Evolutionary conservation across 2,888 invertebrate species (phyloP).

Genomic region (Adelognathus sp.): DNA sequence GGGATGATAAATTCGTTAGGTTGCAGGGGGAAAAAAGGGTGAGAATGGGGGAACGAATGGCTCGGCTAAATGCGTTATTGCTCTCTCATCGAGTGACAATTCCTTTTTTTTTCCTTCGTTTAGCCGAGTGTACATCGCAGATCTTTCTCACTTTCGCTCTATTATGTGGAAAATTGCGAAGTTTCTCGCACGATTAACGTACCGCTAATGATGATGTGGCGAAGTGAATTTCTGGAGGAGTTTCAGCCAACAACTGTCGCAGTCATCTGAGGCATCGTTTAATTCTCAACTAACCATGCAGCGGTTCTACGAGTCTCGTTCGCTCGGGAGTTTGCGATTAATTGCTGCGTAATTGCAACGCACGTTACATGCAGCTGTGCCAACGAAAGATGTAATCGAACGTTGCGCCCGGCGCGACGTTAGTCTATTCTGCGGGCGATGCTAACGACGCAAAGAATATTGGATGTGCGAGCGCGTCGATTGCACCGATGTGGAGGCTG

Average conservation of each 20-base stretch:
- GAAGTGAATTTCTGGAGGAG: conserved; percentile 39
- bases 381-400: conserved; percentile 21
- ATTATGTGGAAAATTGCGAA: background rate
- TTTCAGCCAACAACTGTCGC: conserved; percentile 49
- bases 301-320: conserved; percentile 46
- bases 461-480: background rate
- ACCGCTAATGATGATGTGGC: conserved; percentile 24
- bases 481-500: background rate
- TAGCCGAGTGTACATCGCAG: background rate
- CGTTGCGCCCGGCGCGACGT: background rate
- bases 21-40: background rate
- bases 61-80: background rate
- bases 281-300: conserved; percentile 20
- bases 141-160: background rate
- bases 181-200: conserved; percentile 39
- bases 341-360: conserved; percentile 68
- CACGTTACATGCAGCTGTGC: conserved; percentile 63
- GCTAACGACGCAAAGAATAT: background rate
- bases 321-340: conserved; percentile 59
- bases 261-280: conserved; percentile 41
- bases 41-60: background rate
- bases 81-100: background rate
- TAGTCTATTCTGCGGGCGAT: background rate
- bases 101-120: background rate
- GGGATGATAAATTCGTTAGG: conserved; percentile 37